A percentile compares a stretch with the other conserved stretches of the same genome.
Evolutionary conservation across 1,140 invertebrate species (phyloP).

Genomic region (Pissodes strobi): DNA sequence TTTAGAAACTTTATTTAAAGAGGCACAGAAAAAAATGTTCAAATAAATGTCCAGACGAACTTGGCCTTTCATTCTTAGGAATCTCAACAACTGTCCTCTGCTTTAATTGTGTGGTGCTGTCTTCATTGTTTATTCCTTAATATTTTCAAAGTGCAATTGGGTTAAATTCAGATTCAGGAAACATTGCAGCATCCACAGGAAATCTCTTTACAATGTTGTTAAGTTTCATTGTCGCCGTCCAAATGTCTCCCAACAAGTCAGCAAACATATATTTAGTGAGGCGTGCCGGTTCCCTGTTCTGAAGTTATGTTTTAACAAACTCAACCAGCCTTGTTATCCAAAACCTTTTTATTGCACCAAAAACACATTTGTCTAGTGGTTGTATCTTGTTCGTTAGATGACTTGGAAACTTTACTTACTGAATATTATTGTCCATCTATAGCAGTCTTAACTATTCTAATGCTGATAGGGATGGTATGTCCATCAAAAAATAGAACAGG

Average conservation of each 20-base stretch:
- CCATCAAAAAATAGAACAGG: conserved; percentile 30
- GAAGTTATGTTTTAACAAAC: too few species aligned
- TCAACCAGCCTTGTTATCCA: conserved; percentile 45
- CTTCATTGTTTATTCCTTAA: too few species aligned
- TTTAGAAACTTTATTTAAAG: too few species aligned
- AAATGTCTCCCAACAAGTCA: conserved; percentile 33
- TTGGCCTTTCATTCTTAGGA: too few species aligned
- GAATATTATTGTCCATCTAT: conserved; percentile 22
- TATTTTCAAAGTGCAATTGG: too few species aligned
- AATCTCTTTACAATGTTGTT: conserved; percentile 33
- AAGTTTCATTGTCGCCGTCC: conserved; percentile 2
- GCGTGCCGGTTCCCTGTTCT: conserved; percentile 9
- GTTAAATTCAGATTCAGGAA: conserved; percentile 22
- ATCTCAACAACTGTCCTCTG: too few species aligned
- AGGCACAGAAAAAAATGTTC: too few species aligned
- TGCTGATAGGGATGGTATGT: conserved; percentile 29
- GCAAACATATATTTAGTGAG: conserved; percentile 42
- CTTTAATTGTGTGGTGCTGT: too few species aligned
- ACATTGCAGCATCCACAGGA: conserved; percentile 23
- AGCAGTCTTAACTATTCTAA: conserved; percentile 23
- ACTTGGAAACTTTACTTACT: conserved; percentile 33
- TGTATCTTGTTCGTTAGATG: too few species aligned
- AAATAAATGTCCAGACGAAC: too few species aligned
- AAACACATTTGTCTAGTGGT: too few species aligned
- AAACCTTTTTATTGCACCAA: conserved; percentile 45